Conservation (phyloP, 2,888 invertebrate genomes). For the Geotrupes spiniger region DNA sequence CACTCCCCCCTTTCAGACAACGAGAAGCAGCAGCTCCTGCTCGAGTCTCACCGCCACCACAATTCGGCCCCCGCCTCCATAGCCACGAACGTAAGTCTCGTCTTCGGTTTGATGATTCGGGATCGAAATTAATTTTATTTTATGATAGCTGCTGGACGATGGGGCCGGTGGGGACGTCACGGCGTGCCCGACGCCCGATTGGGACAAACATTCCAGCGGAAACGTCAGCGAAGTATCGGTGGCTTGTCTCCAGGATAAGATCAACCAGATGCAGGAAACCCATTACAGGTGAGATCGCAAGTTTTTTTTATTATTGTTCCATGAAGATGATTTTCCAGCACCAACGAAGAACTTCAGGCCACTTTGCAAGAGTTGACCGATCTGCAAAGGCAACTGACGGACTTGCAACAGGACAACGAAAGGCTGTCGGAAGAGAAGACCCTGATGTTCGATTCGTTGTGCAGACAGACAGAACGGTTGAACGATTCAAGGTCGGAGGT, state of each 20-base stretch:
- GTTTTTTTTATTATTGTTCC: background rate
- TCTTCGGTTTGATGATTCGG: too few relatives aligned
- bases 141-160: conserved; percentile 42
- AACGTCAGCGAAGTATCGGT: conserved; percentile 86
- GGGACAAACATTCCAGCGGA: conserved; percentile 90
- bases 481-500: conserved; percentile 84
- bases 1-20: conserved; percentile 80
- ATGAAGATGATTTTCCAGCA: conserved; percentile 53
- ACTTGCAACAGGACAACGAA: conserved; percentile 85
- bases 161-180: conserved; percentile 53
- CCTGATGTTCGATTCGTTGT: conserved; percentile 84
- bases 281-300: conserved; percentile 64
- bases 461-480: conserved; percentile 87
- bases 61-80: conserved; percentile 81
- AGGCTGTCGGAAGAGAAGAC: conserved; percentile 85
- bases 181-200: conserved; percentile 76
- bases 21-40: conserved; percentile 76
- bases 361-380: conserved; percentile 91
- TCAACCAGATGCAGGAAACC: conserved; percentile 89
- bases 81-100: conserved; percentile 52
- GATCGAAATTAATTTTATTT: too few relatives aligned
- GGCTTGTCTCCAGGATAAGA: conserved; percentile 89
- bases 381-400: conserved; percentile 80
- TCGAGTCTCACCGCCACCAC: conserved; percentile 66
- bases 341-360: conserved; percentile 89